Base-by-base conservation (phyloP, 1,140 invertebrate genomes). In the Helicoverpa armigera region DNA sequence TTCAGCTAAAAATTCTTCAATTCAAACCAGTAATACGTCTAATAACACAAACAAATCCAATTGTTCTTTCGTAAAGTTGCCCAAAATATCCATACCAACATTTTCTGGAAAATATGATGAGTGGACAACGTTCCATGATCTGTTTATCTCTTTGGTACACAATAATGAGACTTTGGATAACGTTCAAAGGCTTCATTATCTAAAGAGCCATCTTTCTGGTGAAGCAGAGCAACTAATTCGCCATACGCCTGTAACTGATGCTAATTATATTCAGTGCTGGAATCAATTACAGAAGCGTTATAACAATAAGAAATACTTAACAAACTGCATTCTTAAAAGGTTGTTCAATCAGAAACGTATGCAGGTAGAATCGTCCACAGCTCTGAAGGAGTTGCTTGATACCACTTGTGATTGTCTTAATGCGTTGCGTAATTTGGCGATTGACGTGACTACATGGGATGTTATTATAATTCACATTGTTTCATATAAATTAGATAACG, bases 381-480 rank as follows among this genome's bases (percentile, higher is more conserved):
- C 50, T 12, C 14, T 84, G 12, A 82, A 81, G 23, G 77, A 82
- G 2, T 12, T 84, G 1, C 35, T 82, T 5, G 80, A 84, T 75
- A 84, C 70, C 2, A 83, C 74, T 16, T 73, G n/a, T 23, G 82
- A 81, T 67, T 81, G 82, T 79, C 50, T 83, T 23, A 50, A 73
- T 79, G 70, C 63, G 1, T 53, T 83, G 9, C 14, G 11, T 16
- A 84, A 81, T 67, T 54, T 81, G 7, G 53, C n/a, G 12, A 75
- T 83, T 5, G 50, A 84, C 54, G 63, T 79, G 43, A 72, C 3
- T 13, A 61, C 58, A 61, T 84, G 83, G 83, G 80, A 84, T 14
- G 58, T 76, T 56, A 78, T 84, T 18, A 35, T 84, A 35, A 82
- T 84, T 51, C 73, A 82, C 63, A 84, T 84, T 3, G n/a, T 67